phyloP scores from a whole-genome alignment of 1,140 invertebrate genomes.

The Drosophila cardini region DNA sequence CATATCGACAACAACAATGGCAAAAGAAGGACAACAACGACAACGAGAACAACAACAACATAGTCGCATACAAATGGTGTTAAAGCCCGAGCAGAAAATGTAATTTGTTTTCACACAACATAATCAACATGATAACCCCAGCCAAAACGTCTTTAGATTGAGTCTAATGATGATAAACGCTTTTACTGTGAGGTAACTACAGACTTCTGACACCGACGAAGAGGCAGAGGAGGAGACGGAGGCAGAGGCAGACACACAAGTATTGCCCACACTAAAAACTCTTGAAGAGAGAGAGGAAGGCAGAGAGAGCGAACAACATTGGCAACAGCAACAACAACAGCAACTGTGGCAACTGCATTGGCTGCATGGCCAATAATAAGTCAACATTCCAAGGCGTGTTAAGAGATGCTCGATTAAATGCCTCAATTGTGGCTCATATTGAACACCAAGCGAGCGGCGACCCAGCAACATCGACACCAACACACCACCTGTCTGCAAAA shows the following conservation, averaged over 20 bases:
- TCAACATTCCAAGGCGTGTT: constrained; percentile 83
- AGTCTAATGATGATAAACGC: constrained; percentile 85
- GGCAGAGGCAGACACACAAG: constrained; percentile 12
- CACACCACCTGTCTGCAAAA: constrained; percentile 78
- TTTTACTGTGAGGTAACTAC: constrained; percentile 84
- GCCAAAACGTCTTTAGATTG: constrained; percentile 84
- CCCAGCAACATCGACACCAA: constrained; percentile 78
- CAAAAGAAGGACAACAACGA: background rate
- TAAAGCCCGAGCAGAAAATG: constrained; percentile 73
- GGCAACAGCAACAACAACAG: constrained; percentile 31
- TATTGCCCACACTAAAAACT: constrained; percentile 15
- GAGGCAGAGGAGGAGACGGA: constrained; percentile 23
- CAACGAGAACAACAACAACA: constrained; percentile 20
- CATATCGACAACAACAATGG: constrained; percentile 38
- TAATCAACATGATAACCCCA: constrained; percentile 84
- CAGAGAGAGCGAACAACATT: constrained; percentile 15
- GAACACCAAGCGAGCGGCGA: constrained; percentile 71
- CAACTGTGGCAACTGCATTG: constrained; percentile 44
- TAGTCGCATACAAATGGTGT: constrained; percentile 61
- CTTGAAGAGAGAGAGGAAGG: background rate
- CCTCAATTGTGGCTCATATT: constrained; percentile 83
- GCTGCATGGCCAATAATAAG: constrained; percentile 79
- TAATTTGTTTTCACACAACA: constrained; percentile 85
- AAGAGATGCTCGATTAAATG: constrained; percentile 83
- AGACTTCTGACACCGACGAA: constrained; percentile 81